Percentiles rank a stretch among this genome's conserved stretches.
phyloP scores from a whole-genome alignment of 2,888 invertebrate species.

The Platyscelio sp. region DNA sequence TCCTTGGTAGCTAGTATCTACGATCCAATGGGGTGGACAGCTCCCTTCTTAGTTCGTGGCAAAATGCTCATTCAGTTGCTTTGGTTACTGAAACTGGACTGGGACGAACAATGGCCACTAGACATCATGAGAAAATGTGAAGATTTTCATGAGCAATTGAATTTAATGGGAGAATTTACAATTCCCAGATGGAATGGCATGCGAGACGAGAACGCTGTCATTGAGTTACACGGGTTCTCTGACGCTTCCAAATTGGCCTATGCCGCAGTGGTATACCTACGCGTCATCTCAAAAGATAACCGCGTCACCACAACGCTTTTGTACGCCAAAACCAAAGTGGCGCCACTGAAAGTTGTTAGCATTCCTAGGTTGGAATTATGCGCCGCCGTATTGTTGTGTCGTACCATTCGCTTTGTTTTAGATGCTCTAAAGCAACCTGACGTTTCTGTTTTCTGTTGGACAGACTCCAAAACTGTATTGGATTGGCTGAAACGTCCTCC shows the following conservation, averaged over 20 bases:
- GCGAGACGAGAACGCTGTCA: too few species aligned
- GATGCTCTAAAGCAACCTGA: neutral
- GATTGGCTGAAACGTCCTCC: constrained; percentile 22
- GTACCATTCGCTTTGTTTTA: neutral
- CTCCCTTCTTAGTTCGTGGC: neutral
- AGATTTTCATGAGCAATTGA: neutral
- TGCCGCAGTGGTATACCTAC: too few species aligned
- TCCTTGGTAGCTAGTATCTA: neutral
- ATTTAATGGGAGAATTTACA: too few species aligned
- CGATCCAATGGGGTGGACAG: neutral
- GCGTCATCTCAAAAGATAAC: too few species aligned
- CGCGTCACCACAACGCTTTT: neutral
- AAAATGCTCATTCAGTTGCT: neutral
- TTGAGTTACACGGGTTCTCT: too few species aligned
- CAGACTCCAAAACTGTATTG: constrained; percentile 23
- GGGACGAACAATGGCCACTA: neutral
- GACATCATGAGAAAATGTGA: neutral
- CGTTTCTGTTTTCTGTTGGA: constrained; percentile 10
- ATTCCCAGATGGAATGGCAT: too few species aligned
- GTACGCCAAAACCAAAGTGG: constrained; percentile 11
- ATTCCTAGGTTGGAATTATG: constrained; percentile 30
- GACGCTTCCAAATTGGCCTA: too few species aligned
- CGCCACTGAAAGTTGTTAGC: constrained; percentile 12
- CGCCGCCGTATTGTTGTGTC: constrained; percentile 7
- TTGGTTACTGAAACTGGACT: constrained; percentile 1